Evolutionary conservation across 1,140 invertebrate genomes (phyloP).

Genomic region (Bombus sibiricus): DNA sequence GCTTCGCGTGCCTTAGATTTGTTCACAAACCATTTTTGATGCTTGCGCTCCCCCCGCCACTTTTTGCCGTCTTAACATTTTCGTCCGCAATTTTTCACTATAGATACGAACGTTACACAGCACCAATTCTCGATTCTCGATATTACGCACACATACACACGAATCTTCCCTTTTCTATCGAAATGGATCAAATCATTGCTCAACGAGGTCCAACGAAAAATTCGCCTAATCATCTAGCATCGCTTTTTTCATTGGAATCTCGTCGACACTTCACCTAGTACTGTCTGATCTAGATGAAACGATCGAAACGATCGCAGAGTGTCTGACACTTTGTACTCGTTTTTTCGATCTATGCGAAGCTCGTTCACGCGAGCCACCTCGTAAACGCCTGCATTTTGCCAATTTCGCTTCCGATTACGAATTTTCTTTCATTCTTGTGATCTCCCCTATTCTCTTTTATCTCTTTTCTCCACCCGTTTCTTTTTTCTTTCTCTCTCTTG

Average conservation of each 20-base stretch:
- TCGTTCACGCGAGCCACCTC: background rate
- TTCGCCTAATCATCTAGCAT: background rate
- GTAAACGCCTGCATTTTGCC: constrained; percentile 28
- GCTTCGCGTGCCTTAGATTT: constrained; percentile 18
- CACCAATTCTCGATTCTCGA: background rate
- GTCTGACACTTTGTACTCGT: background rate
- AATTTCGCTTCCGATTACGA: constrained; percentile 23
- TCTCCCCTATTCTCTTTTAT: background rate
- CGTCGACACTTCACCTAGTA: constrained; percentile 11
- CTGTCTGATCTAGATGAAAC: constrained; percentile 15
- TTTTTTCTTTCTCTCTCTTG: background rate
- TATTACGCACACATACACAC: background rate
- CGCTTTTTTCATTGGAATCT: background rate
- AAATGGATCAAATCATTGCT: background rate
- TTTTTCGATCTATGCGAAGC: background rate
- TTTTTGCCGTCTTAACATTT: background rate
- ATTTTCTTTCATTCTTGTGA: background rate
- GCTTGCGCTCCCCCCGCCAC: background rate
- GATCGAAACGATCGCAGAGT: background rate
- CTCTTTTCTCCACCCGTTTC: background rate
- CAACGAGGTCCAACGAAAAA: background rate
- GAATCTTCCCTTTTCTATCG: background rate
- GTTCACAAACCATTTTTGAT: background rate
- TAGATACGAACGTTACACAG: background rate
- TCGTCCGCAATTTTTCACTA: background rate